Percentiles rank a stretch among this genome's conserved stretches.
These are phyloP conservation scores for Leptopilina drosophilae DNA, from an alignment of 2,888 invertebrate genomes.

Conservation along the genomic window DNA sequence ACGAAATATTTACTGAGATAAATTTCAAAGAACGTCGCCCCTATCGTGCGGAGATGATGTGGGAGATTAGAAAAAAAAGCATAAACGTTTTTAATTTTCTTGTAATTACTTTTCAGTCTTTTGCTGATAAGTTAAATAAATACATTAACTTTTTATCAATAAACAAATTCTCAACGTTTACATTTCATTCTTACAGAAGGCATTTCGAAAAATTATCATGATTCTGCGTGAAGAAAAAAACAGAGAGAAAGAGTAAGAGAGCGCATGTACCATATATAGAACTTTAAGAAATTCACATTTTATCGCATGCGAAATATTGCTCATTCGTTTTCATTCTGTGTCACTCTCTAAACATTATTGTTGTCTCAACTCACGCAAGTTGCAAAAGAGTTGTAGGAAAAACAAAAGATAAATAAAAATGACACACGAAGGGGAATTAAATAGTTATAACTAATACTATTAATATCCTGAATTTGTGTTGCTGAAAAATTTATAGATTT, in stretches of 20 bases:
- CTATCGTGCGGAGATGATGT: not conserved
- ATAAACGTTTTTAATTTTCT: not conserved
- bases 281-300: slow-evolving; percentile 18
- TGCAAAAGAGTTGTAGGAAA: slow-evolving; percentile 41
- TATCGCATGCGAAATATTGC: slow-evolving; percentile 56
- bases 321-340: slow-evolving; percentile 58
- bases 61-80: slow-evolving; percentile 1
- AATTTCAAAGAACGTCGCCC: not conserved
- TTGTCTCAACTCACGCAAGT: slow-evolving; percentile 53
- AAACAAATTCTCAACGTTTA: not conserved
- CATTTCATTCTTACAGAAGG: slow-evolving; percentile 2
- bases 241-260: not conserved
- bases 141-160: slow-evolving; percentile 9
- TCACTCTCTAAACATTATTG: slow-evolving; percentile 53
- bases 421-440: not conserved
- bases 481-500: not conserved
- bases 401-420: slow-evolving; percentile 28
- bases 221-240: not conserved
- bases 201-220: slow-evolving; percentile 20
- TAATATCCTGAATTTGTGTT: not conserved
- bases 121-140: not conserved
- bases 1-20: not conserved
- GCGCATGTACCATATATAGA: slow-evolving; percentile 7
- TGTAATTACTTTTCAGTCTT: not conserved
- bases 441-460: not conserved